Evolutionary conservation across 2,888 invertebrate species (phyloP).

Genomic region (Carabus problematicus): DNA sequence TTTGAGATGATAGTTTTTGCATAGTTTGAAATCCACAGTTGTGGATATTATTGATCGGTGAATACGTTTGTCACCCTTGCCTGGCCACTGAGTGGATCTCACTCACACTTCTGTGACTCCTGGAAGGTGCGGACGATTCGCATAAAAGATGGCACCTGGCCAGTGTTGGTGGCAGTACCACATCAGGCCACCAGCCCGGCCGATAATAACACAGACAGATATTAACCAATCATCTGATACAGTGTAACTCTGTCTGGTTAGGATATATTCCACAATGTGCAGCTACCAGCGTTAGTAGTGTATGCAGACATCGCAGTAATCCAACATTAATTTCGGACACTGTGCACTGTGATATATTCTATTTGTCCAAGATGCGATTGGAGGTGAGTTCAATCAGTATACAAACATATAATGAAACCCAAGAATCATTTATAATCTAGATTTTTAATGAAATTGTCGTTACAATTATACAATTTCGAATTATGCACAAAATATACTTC

Average conservation of each 20-base stretch:
- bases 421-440: too few relatives aligned
- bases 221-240: not conserved
- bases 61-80: too few relatives aligned
- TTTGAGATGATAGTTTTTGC: too few relatives aligned
- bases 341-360: conserved; percentile 4
- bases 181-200: conserved; percentile 10
- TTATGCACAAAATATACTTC: too few relatives aligned
- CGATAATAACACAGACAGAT: conserved; percentile 4
- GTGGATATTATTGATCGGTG: too few relatives aligned
- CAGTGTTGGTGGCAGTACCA: conserved; percentile 20
- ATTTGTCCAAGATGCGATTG: not conserved
- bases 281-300: not conserved
- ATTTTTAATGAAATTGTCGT: too few relatives aligned
- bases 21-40: too few relatives aligned
- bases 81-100: not conserved
- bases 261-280: too few relatives aligned
- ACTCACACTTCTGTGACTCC: conserved; percentile 7
- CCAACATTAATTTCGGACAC: not conserved
- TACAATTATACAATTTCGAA: too few relatives aligned
- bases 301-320: not conserved
- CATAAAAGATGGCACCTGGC: conserved; percentile 34
- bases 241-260: not conserved
- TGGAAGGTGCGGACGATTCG: conserved; percentile 18
- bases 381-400: not conserved
- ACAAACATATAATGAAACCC: too few relatives aligned